phyloP scores from a whole-genome alignment of 2,888 invertebrate genomes.

The Diogma glabrata region DNA sequence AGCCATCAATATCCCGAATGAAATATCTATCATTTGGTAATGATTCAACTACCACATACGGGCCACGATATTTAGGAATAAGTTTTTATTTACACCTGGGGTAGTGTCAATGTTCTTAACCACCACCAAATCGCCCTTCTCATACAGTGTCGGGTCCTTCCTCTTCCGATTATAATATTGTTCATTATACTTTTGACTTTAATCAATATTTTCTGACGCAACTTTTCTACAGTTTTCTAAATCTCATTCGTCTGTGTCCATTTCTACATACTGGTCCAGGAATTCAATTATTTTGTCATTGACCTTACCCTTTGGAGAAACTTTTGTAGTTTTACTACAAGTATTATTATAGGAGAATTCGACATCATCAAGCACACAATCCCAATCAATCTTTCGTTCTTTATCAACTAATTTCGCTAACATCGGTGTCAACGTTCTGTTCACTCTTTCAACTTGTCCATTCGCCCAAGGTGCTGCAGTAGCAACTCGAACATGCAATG shows the following conservation, averaged over 20 bases:
- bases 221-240: background rate
- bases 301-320: background rate
- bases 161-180: background rate
- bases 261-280: background rate
- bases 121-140: background rate
- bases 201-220: background rate
- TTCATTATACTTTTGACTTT: background rate
- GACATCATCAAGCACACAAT: background rate
- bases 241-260: background rate
- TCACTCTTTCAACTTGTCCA: background rate
- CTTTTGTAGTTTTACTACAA: background rate
- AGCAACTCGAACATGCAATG: constrained; percentile 13
- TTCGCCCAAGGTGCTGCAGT: constrained; percentile 10
- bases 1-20: background rate
- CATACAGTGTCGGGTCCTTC: background rate
- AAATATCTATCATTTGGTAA: background rate
- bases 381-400: background rate
- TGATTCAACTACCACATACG: too few relatives aligned
- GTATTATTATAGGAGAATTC: background rate
- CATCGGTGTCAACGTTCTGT: background rate
- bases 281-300: background rate
- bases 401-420: background rate
- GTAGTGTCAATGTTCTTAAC: background rate
- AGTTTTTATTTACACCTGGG: background rate
- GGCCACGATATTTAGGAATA: background rate